Percentiles rank a stretch among this genome's conserved stretches.
Conservation (phyloP, 2,888 invertebrate genomes). For the Isoperla grammatica region DNA sequence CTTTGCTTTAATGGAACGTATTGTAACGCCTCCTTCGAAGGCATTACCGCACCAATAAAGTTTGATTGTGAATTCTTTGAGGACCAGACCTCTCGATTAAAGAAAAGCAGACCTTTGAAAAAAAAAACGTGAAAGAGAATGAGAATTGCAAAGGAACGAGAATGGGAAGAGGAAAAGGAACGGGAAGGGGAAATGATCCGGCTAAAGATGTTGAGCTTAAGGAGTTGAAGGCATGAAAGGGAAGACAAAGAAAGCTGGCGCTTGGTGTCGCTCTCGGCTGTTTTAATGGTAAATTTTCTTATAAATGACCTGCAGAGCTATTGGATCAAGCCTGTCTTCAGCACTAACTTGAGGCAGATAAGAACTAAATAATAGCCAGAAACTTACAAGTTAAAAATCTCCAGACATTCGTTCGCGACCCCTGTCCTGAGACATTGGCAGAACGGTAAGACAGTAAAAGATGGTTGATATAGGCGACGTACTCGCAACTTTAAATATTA, state of each 20-base stretch:
- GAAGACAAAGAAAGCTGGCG: background rate
- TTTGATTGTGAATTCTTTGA: too few species aligned
- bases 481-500: too few species aligned
- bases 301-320: constrained; percentile 14
- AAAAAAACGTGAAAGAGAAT: background rate
- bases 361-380: background rate
- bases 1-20: too few species aligned
- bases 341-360: constrained; percentile 4
- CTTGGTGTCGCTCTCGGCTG: background rate
- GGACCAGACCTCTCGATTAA: too few species aligned
- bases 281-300: constrained; percentile 7
- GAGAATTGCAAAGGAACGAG: background rate
- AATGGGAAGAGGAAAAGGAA: background rate
- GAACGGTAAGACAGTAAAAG: background rate
- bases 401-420: background rate
- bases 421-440: background rate
- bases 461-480: too few species aligned
- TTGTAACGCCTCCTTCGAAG: too few species aligned
- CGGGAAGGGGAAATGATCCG: constrained; percentile 16
- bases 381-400: constrained; percentile 3
- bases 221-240: constrained; percentile 2
- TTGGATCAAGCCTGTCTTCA: constrained; percentile 10
- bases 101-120: background rate
- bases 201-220: background rate
- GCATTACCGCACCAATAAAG: too few species aligned